Conservation (phyloP, 2,797 vertebrate genomes). For the Trachurus trachurus region DNA sequence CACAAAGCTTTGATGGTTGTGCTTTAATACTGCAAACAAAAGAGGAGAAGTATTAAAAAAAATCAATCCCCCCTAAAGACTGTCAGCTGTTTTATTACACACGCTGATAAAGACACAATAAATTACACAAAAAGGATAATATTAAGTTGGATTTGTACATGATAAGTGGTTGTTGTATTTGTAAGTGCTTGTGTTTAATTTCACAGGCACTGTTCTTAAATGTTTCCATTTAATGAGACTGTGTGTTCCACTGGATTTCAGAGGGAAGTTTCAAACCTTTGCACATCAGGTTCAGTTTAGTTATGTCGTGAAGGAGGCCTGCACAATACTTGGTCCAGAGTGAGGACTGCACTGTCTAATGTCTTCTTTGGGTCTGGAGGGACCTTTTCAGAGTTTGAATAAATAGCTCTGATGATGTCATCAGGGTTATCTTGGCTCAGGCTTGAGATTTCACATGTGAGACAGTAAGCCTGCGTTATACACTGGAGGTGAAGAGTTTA, state of each 20-base stretch:
- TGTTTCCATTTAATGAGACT: background rate
- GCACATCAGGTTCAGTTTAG: background rate
- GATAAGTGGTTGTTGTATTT: constrained; percentile 1
- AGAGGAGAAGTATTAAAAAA: background rate
- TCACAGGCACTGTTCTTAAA: background rate
- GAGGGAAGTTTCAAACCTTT: background rate
- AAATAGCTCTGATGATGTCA: background rate
- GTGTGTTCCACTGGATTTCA: background rate
- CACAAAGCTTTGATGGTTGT: constrained; percentile 5
- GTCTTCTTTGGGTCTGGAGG: background rate
- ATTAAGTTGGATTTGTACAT: constrained; percentile 3
- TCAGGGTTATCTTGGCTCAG: background rate
- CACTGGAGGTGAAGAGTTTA: background rate
- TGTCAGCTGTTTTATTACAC: background rate
- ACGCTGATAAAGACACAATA: background rate
- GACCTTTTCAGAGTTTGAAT: background rate
- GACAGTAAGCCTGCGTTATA: background rate
- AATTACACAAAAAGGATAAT: background rate
- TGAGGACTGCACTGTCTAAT: background rate
- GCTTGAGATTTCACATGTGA: background rate
- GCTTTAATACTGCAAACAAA: constrained; percentile 24
- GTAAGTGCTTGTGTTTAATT: background rate
- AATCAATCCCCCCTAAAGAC: constrained; percentile 1
- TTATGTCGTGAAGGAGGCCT: background rate
- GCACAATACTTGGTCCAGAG: background rate